Conservation (phyloP, 2,888 invertebrate species). For the Colletes collaris region DNA sequence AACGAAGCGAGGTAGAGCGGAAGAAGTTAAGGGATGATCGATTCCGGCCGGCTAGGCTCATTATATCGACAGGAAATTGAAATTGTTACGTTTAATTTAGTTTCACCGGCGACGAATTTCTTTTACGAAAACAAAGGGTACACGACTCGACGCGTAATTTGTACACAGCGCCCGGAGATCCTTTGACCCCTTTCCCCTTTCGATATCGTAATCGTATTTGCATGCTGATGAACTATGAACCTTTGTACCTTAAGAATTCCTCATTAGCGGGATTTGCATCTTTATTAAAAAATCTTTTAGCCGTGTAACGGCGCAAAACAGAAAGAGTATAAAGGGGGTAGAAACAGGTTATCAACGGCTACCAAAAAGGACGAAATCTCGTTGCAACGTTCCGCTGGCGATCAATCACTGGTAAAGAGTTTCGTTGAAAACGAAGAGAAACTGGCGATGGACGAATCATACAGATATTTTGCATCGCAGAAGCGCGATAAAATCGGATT, state of each 20-base stretch:
- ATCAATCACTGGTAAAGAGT: background rate
- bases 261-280: constrained; percentile 56
- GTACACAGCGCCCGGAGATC: constrained; percentile 30
- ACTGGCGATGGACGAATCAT: too few species aligned
- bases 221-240: constrained; percentile 37
- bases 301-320: background rate
- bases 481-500: too few species aligned
- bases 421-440: too few species aligned
- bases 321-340: background rate
- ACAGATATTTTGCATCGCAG: too few species aligned
- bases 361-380: background rate
- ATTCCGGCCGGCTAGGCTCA: constrained; percentile 24
- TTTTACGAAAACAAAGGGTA: background rate
- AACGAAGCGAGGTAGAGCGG: constrained; percentile 10
- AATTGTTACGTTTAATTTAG: background rate
- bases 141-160: constrained; percentile 29
- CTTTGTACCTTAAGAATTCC: constrained; percentile 50
- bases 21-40: constrained; percentile 34
- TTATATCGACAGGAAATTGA: constrained; percentile 22
- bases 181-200: constrained; percentile 12
- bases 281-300: constrained; percentile 50
- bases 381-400: background rate
- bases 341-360: background rate
- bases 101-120: background rate
- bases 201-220: constrained; percentile 43